These are phyloP conservation scores for Argyresthia goedartella DNA, from an alignment of 2,888 invertebrate species.

Conservation along the genomic window DNA sequence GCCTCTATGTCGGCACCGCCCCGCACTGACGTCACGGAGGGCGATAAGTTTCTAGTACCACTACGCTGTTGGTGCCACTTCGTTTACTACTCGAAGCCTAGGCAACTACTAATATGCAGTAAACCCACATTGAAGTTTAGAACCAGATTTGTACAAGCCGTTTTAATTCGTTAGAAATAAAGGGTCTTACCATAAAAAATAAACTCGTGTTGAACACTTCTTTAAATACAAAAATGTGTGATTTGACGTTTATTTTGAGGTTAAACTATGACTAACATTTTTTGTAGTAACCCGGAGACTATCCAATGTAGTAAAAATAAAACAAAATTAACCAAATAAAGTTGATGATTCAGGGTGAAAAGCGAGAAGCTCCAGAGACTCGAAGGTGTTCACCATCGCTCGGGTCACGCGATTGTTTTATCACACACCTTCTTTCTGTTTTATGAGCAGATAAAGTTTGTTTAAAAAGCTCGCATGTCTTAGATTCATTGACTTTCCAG, in stretches of 20 bases:
- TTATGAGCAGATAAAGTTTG: conserved; percentile 61
- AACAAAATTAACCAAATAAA: neutral
- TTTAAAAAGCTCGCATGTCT: conserved; percentile 66
- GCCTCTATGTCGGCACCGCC: conserved; percentile 63
- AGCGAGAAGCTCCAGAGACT: conserved; percentile 39
- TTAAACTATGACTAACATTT: too few relatives aligned
- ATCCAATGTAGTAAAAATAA: too few relatives aligned
- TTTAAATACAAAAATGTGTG: too few relatives aligned
- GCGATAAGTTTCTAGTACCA: conserved; percentile 60
- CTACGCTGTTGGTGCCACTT: conserved; percentile 53
- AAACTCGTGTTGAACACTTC: too few relatives aligned
- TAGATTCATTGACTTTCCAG: conserved; percentile 51
- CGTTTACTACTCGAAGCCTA: conserved; percentile 19
- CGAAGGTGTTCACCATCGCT: conserved; percentile 52
- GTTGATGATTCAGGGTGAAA: conserved; percentile 21
- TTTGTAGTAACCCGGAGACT: too few relatives aligned
- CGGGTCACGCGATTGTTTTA: conserved; percentile 66
- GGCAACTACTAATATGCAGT: neutral
- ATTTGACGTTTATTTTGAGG: too few relatives aligned
- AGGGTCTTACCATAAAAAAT: too few relatives aligned
- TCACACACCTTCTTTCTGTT: conserved; percentile 64
- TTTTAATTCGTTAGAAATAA: too few relatives aligned
- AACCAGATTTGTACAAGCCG: too few relatives aligned
- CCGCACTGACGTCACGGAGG: conserved; percentile 55
- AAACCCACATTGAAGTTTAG: neutral